Percentiles rank a stretch among this genome's conserved stretches.
phyloP scores from a whole-genome alignment of 2,113 vertebrate genomes.

The Pterocles gutturalis region DNA sequence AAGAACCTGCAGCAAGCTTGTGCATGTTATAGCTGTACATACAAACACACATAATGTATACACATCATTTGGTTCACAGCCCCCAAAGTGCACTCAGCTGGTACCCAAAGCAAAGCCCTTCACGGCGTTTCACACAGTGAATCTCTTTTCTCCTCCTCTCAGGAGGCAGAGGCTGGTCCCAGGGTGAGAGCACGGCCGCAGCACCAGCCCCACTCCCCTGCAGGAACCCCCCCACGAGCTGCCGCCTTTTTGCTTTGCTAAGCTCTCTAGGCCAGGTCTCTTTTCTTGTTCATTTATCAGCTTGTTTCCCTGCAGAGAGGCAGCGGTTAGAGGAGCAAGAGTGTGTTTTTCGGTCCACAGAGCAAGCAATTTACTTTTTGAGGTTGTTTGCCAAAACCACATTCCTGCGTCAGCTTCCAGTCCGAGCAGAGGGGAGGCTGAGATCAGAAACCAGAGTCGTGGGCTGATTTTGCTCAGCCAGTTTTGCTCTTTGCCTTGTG shows the following conservation, averaged over 20 bases:
- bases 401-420: slow-evolving; percentile 31
- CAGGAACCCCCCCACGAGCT: not conserved
- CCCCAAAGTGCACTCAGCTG: not conserved
- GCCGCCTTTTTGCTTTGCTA: not conserved
- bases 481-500: not conserved
- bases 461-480: not conserved
- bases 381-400: slow-evolving; percentile 10
- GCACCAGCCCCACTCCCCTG: not conserved
- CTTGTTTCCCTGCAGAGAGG: slow-evolving; percentile 30
- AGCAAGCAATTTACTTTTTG: slow-evolving; percentile 39
- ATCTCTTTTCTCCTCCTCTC: not conserved
- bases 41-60: too few species aligned
- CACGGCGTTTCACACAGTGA: not conserved
- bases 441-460: not conserved
- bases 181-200: not conserved
- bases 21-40: rapidly evolving
- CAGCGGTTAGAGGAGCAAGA: not conserved
- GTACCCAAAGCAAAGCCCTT: not conserved
- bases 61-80: not conserved
- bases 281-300: not conserved
- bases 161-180: not conserved
- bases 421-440: not conserved
- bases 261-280: not conserved
- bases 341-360: slow-evolving; percentile 34
- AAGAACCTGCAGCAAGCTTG: not conserved